Conservation (phyloP, 1,140 invertebrate species). For the Helicorthomorpha holstii region DNA sequence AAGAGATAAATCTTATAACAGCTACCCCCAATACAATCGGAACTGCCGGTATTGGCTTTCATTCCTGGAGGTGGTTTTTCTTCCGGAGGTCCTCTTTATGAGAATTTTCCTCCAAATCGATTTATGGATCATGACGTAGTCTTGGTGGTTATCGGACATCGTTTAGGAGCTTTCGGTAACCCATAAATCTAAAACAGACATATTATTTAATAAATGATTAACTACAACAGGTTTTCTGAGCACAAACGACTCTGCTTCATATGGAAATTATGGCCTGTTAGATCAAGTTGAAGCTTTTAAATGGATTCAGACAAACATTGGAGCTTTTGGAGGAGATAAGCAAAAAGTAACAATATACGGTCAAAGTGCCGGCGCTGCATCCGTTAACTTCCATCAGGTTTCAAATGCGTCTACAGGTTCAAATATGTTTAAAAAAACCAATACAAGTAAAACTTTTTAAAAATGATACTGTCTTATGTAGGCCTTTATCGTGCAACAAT, state of each 20-base stretch:
- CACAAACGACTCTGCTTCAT: conserved; percentile 24
- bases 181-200: not conserved
- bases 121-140: conserved; percentile 41
- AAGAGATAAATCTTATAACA: too few species aligned
- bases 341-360: conserved; percentile 28
- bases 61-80: conserved; percentile 26
- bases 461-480: not conserved
- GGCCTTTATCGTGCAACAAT: not conserved
- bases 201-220: not conserved
- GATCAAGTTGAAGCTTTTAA: conserved; percentile 28
- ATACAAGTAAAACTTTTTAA: too few species aligned
- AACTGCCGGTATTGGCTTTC: conserved; percentile 23
- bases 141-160: conserved; percentile 25
- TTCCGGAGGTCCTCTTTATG: not conserved
- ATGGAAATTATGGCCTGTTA: conserved; percentile 31
- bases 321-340: conserved; percentile 26
- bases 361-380: conserved; percentile 32
- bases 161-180: conserved; percentile 18
- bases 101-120: conserved; percentile 39
- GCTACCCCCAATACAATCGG: not conserved
- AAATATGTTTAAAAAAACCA: not conserved
- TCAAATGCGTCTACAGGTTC: conserved; percentile 33
- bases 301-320: conserved; percentile 29
- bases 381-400: conserved; percentile 40
- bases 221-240: conserved; percentile 25